Base-by-base conservation (phyloP, 2,888 invertebrate species). In the Piscicola geometra region DNA sequence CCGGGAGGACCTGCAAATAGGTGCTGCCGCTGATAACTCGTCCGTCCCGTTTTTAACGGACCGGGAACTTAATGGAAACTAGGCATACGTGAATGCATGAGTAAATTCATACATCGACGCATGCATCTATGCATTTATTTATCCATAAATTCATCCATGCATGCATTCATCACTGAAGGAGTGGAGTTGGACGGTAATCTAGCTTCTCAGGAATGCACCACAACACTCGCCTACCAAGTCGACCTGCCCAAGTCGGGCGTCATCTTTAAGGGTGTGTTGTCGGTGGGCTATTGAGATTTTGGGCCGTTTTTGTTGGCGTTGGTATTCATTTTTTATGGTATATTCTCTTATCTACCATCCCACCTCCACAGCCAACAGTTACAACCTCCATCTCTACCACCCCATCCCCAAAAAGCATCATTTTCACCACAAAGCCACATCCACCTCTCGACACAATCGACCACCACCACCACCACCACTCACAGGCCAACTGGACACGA, bases 241-340 rank as follows among this genome's bases (percentile, higher is more conserved):
- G 95, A 95, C 86, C 89, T 98, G 84, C 95, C 96, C 68, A 94
- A 94, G 86, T 94, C 95, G 75, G 94, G 96, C 86, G 89, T 95
- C 82, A 89, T 92, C 72, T 96, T 97, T 86, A 92, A 91, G 91
- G 97, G 95, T 94, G 84, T 15, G 70, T 73, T 2, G 21, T 25
- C 9, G n/a, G n/a, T n/a, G n/a, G n/a, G 21, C 50, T 47, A 47
- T 47, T 15, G 12, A 47, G 9, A 21, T 21, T 47, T 47, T 15
- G 9, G 50, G 9, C 9, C 50, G 50, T 47, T 47, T 47, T 47
- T 47, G 21, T 47, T 47, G 50, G n/a, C n/a, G n/a, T 50, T 50
- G 52, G 15, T 50, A 15, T 50, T 21, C 15, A 50, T 15, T 50
- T 50, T 15, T 50, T 15, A 15, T 50, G 52, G 15, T 50, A 15